Evolutionary conservation across 2,888 invertebrate genomes (phyloP).

Genomic region (Anaspis maculata): DNA sequence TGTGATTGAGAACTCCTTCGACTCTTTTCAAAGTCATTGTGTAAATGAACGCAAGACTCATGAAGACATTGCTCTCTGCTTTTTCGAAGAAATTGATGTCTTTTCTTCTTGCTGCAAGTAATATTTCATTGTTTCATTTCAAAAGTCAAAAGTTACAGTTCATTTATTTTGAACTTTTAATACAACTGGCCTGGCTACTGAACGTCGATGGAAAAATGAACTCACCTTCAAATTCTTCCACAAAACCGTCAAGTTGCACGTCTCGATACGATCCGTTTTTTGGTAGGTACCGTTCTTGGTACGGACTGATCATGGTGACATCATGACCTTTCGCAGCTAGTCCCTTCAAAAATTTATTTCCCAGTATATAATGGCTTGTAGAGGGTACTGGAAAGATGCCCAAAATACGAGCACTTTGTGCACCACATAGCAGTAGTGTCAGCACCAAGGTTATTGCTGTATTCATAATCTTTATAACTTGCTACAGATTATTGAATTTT

Average conservation of each 20-base stretch:
- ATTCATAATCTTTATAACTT: too few relatives aligned
- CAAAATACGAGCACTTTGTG: neutral
- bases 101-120: constrained; percentile 3
- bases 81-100: constrained; percentile 3
- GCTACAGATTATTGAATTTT: too few relatives aligned
- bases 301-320: constrained; percentile 8
- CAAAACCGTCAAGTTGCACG: neutral
- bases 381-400: neutral
- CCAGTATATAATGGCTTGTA: constrained; percentile 1
- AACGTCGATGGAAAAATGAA: constrained; percentile 2
- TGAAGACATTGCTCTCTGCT: neutral
- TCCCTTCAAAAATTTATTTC: neutral
- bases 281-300: constrained; percentile 6
- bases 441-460: too few relatives aligned
- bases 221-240: neutral
- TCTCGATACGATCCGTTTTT: too few relatives aligned
- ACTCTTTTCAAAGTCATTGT: neutral
- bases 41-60: neutral
- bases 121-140: too few relatives aligned
- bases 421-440: too few relatives aligned
- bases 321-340: constrained; percentile 2
- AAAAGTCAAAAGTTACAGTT: too few relatives aligned
- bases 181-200: too few relatives aligned
- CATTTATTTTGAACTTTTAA: too few relatives aligned
- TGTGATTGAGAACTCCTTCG: constrained; percentile 9